Base-by-base conservation (phyloP, 2,797 vertebrate genomes). In the Leptoclinus maculatus region DNA sequence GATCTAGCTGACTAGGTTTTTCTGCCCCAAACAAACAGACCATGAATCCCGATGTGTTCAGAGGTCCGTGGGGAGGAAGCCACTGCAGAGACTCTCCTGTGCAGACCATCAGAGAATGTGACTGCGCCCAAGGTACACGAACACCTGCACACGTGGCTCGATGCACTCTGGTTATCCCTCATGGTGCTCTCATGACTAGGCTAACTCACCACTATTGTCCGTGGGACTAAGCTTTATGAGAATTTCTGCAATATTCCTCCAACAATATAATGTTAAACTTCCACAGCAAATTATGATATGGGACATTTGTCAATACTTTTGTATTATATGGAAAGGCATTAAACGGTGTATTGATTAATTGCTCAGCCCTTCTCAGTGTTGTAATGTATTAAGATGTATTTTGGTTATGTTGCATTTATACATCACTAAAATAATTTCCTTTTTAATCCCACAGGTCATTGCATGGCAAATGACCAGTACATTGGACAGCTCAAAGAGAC, bases 1-100 rank as follows among this genome's bases (percentile, higher is more conserved):
- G n/a, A 47, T 57, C 45, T 25, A 21, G 41, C 45, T 76, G 66
- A 87, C 47, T 27, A 1, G 10, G 29, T 23, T 60, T 60, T 57
- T 76, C 45, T 76, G 53, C 47, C 57, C 59, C 4, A 47, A 17
- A 51, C 38, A 59, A 49, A 82, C 97, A 99, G 98, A 97, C 97
- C 43, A 98, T 99, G 97, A 96, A 97, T 92, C 98, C 98, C 9
- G 98, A 99, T 86, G 96, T 99, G 85, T 99, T 97, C 93, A 94
- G 93, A 79, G 98, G 98, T 27, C 94, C 89, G 0, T 99, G 98
- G 98, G 98, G 98, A 88, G 98, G 98, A 89, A 96, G 95, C 75
- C 93, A 90, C 81, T 99, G 98, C 80, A 95, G 97, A 86, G 98
- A 99, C 92, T 99, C 97, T 87, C 97, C 96, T 3, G 94, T 99